phyloP scores from a whole-genome alignment of 2,888 invertebrate species.

The Nematopogon swammerdamellus region DNA sequence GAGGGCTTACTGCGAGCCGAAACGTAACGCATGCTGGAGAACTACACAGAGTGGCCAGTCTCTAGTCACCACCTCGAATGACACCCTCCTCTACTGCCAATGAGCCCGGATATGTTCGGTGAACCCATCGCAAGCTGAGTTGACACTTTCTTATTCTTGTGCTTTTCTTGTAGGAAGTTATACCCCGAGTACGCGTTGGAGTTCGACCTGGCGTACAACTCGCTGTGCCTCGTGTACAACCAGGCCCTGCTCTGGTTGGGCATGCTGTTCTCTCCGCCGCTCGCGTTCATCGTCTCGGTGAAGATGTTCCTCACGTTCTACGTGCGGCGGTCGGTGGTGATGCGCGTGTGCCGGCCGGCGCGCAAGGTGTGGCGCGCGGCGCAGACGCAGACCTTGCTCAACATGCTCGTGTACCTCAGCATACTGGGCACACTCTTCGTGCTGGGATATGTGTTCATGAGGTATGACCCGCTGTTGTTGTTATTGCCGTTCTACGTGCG shows the following conservation, averaged over 20 bases:
- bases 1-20: no score
- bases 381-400: slow-evolving; percentile 72
- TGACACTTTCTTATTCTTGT: no score
- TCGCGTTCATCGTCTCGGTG: slow-evolving; percentile 61
- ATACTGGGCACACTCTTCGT: slow-evolving; percentile 58
- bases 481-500: slow-evolving; percentile 71
- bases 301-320: slow-evolving; percentile 74
- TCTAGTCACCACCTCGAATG: no score
- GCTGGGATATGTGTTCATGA: slow-evolving; percentile 62
- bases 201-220: slow-evolving; percentile 75
- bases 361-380: slow-evolving; percentile 60
- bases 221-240: slow-evolving; percentile 75
- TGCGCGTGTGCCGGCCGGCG: slow-evolving; percentile 67
- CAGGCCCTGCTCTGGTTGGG: slow-evolving; percentile 78
- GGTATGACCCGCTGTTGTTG: slow-evolving; percentile 64
- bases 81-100: no score
- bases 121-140: no score
- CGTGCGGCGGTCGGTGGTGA: slow-evolving; percentile 58
- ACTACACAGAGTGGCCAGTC: no score
- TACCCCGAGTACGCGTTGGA: slow-evolving; percentile 44
- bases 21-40: no score
- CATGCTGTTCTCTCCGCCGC: slow-evolving; percentile 67
- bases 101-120: no score
- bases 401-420: slow-evolving; percentile 64
- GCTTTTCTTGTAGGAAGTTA: not conserved